These are phyloP conservation scores for Pteropus rufus DNA, from an alignment of 2,797 vertebrate genomes.

Conservation along the genomic window DNA sequence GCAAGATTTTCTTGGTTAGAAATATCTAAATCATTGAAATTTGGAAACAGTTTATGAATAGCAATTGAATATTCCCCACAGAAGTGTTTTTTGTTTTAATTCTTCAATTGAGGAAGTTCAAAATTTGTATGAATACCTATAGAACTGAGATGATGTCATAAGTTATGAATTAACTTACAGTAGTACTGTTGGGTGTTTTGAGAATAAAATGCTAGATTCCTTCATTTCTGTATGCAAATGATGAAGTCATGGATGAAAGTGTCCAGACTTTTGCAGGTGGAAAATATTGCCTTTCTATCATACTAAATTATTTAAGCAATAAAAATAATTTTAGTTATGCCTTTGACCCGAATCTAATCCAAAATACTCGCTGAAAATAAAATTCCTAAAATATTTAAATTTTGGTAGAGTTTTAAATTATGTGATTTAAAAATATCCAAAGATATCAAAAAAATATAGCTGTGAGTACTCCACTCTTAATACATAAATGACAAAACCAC, in stretches of 20 bases:
- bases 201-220: not conserved
- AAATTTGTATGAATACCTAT: not conserved
- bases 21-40: not conserved
- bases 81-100: not conserved
- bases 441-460: not conserved
- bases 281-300: not conserved
- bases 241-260: not conserved
- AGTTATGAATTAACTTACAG: not conserved
- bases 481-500: not conserved
- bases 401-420: constrained; percentile 8
- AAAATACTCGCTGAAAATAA: constrained; percentile 18
- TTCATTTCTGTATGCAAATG: not conserved
- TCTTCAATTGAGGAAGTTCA: not conserved
- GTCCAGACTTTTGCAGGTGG: not conserved
- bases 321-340: not conserved
- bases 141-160: not conserved
- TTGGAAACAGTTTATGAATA: not conserved
- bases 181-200: not conserved
- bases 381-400: not conserved
- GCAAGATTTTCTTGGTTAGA: not conserved
- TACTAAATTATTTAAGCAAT: not conserved
- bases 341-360: not conserved
- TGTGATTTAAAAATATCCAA: not conserved
- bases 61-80: not conserved
- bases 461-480: not conserved